These are phyloP conservation scores for Aurelia sp. DNA, from an alignment of 30 jellyfish, hydroid and myxozoan species.

Conservation along the genomic window DNA sequence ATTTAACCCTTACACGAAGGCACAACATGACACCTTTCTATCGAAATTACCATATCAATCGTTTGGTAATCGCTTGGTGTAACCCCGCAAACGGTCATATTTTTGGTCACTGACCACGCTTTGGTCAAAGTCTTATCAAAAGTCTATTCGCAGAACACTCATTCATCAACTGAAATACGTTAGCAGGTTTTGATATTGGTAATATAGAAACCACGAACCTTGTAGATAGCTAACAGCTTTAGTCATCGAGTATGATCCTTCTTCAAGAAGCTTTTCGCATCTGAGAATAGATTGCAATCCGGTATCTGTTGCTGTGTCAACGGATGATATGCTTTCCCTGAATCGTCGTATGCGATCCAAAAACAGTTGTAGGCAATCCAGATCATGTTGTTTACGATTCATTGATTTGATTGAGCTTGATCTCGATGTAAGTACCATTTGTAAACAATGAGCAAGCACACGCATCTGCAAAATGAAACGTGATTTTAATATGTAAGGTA, in stretches of 20 bases:
- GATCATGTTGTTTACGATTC: conserved; percentile 72
- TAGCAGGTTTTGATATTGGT: too few relatives aligned
- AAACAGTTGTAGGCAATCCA: conserved; percentile 74
- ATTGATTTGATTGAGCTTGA: conserved; percentile 65
- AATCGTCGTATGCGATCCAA: conserved; percentile 78
- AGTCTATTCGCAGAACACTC: too few relatives aligned
- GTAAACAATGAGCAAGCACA: conserved; percentile 81
- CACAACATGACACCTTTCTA: too few relatives aligned
- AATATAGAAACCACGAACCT: background rate
- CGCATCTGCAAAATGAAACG: conserved; percentile 59
- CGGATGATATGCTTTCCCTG: conserved; percentile 60
- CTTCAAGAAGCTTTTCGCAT: conserved; percentile 83
- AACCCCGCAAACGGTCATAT: too few relatives aligned
- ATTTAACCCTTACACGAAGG: too few relatives aligned
- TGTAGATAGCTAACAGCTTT: conserved; percentile 72
- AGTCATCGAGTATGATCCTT: conserved; percentile 74
- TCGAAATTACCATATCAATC: too few relatives aligned
- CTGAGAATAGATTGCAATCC: conserved; percentile 60
- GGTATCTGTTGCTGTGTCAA: conserved; percentile 34
- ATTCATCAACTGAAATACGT: too few relatives aligned
- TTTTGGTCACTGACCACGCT: too few relatives aligned
- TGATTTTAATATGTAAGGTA: background rate
- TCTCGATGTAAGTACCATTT: conserved; percentile 73
- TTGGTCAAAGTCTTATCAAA: too few relatives aligned
- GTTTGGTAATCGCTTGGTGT: too few relatives aligned